Conservation (phyloP, 2,888 invertebrate genomes). For the Polyommatus iphigenia region DNA sequence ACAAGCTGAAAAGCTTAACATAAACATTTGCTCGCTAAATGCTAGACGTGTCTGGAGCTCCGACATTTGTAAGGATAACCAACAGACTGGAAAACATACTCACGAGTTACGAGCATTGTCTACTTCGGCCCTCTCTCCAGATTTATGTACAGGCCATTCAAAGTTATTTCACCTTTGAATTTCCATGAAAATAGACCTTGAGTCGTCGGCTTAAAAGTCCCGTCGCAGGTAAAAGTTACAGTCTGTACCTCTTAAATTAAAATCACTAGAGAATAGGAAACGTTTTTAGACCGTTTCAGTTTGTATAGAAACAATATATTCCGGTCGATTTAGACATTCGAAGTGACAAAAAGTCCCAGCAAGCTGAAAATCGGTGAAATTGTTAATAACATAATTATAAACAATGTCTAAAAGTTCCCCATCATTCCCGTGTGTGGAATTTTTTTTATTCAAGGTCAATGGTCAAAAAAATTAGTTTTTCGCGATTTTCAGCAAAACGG, state of each 20-base stretch:
- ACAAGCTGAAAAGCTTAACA: not conserved
- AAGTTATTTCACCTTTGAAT: not conserved
- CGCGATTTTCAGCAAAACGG: too few relatives aligned
- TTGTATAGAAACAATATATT: too few relatives aligned
- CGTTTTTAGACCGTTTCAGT: not conserved
- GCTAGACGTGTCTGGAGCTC: not conserved
- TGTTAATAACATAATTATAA: too few relatives aligned
- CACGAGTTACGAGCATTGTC: constrained; percentile 18
- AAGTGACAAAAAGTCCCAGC: too few relatives aligned
- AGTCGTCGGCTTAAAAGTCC: not conserved
- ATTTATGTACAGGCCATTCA: not conserved
- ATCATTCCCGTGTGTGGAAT: too few relatives aligned
- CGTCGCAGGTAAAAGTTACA: not conserved
- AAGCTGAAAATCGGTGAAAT: too few relatives aligned
- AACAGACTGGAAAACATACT: constrained; percentile 24
- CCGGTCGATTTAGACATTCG: too few relatives aligned
- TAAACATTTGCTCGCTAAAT: constrained; percentile 8
- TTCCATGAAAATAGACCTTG: not conserved
- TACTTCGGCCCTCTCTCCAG: not conserved
- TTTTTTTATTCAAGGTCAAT: too few relatives aligned
- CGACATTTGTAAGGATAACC: constrained; percentile 6
- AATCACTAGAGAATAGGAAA: not conserved
- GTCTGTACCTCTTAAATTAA: not conserved
- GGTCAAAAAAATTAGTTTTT: too few relatives aligned
- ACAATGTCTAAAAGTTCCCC: too few relatives aligned